Base-by-base conservation (phyloP, 2,113 vertebrate genomes). In the Megalops atlanticus region DNA sequence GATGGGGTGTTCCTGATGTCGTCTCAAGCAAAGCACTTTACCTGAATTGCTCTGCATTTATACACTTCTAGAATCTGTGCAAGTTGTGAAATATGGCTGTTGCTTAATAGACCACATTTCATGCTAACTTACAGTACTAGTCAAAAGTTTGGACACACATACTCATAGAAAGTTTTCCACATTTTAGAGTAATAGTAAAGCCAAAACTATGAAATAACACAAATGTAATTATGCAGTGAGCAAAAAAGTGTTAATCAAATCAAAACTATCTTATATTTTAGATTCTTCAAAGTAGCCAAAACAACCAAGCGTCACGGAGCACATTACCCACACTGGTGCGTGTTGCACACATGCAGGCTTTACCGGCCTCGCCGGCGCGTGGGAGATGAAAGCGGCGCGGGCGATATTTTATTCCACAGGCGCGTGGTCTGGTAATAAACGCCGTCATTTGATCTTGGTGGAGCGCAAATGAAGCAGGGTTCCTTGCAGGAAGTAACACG, bases 401-500 rank as follows among this genome's bases (percentile, higher is more conserved):
- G 31, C 24, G 21, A 74, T 80, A 58, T 77, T 81, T 68, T 72
- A 76, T 80, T 80, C 35, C 18, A 78, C 43, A 58, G 71, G 75
- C 68, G 27, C 11, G 21, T 81, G 38, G 41, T 72, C 49, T 45
- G 74, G 73, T 77, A 78, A 80, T 82, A 81, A 81, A 80, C 10
- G 58, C 38, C 43, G 39, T 39, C 2, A 82, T 84, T 82, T 84
- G 64, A 85, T 86, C 84, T 74, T 27, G 43, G 31, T 27, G 33
- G 43, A 78, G 85, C 75, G 82, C 47, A 81, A 81, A 83, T 49
- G 40, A 82, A 86, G 70, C 81, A 79, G 70, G 40, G 36, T 58
- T 74, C 38, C 40, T 1, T 68, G 74, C 18, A 72, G 36, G 64
- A 74, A 24, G 47, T 45, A 36, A 45, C 80, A 39, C 45, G 78